phyloP scores from a whole-genome alignment of 2,888 invertebrate species.

The Raillietiella orientalis region DNA sequence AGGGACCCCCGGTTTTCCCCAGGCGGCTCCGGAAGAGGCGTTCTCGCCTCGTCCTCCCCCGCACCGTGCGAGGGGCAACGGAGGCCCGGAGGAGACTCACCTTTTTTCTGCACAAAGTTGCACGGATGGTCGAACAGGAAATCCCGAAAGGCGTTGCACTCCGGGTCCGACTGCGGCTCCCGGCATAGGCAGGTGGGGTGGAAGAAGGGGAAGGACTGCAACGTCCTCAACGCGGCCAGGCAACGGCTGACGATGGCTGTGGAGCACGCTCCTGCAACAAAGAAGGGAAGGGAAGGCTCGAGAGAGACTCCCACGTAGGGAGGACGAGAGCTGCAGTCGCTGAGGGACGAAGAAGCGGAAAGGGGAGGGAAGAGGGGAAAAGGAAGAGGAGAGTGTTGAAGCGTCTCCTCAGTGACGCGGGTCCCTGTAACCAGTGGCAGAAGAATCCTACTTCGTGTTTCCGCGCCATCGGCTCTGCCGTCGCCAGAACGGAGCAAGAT shows the following conservation, averaged over 20 bases:
- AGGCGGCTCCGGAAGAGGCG: too few species aligned
- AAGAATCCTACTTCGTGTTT: too few species aligned
- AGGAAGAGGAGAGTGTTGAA: slow-evolving; percentile 6
- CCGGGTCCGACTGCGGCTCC: slow-evolving; percentile 61
- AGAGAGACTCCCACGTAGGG: background rate
- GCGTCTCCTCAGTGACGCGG: too few species aligned
- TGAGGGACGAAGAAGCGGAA: background rate
- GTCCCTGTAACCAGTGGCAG: too few species aligned
- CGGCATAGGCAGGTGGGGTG: slow-evolving; percentile 70
- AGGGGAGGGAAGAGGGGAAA: slow-evolving; percentile 5
- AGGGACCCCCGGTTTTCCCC: too few species aligned
- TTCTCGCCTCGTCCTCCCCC: too few species aligned
- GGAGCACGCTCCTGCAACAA: slow-evolving; percentile 52
- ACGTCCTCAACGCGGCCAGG: slow-evolving; percentile 55
- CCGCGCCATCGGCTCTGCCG: too few species aligned
- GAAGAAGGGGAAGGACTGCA: slow-evolving; percentile 74
- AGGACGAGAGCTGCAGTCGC: background rate
- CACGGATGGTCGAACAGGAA: slow-evolving; percentile 79
- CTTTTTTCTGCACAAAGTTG: slow-evolving; percentile 60
- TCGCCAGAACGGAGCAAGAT: too few species aligned
- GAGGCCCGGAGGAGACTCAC: too few species aligned
- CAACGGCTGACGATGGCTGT: slow-evolving; percentile 75
- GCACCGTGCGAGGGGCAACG: too few species aligned
- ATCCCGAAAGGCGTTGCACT: slow-evolving; percentile 71
- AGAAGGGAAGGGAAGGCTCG: background rate